A percentile compares a stretch with the other conserved stretches of the same genome.
phyloP scores from a whole-genome alignment of 37 sponge, comb jelly and placozoan species.

The Cliona cf. orientalis region DNA sequence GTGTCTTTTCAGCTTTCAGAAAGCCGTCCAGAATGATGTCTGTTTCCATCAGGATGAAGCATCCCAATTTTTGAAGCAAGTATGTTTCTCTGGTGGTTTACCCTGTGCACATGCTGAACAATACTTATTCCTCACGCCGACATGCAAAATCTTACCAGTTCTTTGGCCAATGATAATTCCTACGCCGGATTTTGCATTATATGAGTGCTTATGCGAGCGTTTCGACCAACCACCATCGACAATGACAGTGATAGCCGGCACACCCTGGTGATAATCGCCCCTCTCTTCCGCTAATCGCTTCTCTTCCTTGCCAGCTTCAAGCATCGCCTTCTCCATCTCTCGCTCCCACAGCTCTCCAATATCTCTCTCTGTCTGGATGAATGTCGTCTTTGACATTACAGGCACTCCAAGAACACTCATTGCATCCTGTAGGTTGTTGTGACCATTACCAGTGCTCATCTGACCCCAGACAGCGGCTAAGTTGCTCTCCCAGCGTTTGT shows the following conservation, averaged over 20 bases:
- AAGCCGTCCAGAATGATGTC: constrained; percentile 55
- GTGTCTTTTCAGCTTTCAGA: constrained; percentile 3
- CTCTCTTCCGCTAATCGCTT: constrained; percentile 35
- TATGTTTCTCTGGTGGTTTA: not conserved
- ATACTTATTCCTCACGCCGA: constrained; percentile 52
- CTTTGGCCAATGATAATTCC: constrained; percentile 39
- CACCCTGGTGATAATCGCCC: constrained; percentile 30
- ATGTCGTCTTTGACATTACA: constrained; percentile 35
- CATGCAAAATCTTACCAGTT: constrained; percentile 44
- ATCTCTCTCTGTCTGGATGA: constrained; percentile 33
- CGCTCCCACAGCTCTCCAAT: constrained; percentile 31
- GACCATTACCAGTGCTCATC: constrained; percentile 59
- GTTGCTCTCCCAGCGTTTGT: constrained; percentile 36
- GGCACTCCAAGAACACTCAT: constrained; percentile 43
- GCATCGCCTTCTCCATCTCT: constrained; percentile 7
- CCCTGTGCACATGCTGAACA: constrained; percentile 39
- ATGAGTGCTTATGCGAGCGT: constrained; percentile 18
- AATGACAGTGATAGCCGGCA: constrained; percentile 46
- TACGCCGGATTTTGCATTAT: constrained; percentile 56
- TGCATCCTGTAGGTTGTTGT: constrained; percentile 2
- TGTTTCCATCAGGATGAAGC: constrained; percentile 38
- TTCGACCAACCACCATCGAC: constrained; percentile 43
- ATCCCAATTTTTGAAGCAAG: constrained; percentile 38
- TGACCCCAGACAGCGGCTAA: constrained; percentile 60
- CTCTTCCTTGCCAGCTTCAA: constrained; percentile 13